phyloP scores from a whole-genome alignment of 2,797 vertebrate genomes.

The Pelobates cultripes region DNA sequence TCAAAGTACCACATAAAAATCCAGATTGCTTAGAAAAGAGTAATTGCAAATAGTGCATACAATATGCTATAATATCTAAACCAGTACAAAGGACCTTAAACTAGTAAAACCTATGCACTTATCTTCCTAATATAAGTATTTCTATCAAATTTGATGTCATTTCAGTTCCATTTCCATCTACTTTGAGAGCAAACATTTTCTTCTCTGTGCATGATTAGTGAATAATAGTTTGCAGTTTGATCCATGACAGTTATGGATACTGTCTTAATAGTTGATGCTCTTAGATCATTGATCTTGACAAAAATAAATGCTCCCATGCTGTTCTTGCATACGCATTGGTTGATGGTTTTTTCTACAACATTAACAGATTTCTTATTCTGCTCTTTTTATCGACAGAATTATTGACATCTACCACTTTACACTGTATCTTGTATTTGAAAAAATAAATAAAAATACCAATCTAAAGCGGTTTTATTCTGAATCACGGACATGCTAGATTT shows the following conservation, averaged over 20 bases:
- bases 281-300: slow-evolving; percentile 37
- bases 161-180: not conserved
- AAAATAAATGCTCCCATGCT: slow-evolving; percentile 30
- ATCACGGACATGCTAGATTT: slow-evolving; percentile 7
- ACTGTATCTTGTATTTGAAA: slow-evolving; percentile 17
- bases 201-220: not conserved
- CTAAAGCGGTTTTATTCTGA: not conserved
- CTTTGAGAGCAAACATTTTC: not conserved
- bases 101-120: not conserved
- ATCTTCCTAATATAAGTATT: not conserved
- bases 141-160: not conserved
- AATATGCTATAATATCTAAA: not conserved
- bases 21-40: not conserved
- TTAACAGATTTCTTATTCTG: slow-evolving; percentile 33
- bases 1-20: not conserved
- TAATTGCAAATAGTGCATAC: not conserved
- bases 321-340: slow-evolving; percentile 20
- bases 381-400: slow-evolving; percentile 34
- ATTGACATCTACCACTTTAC: slow-evolving; percentile 46
- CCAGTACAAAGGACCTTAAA: not conserved
- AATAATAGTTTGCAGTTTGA: slow-evolving; percentile 18
- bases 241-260: slow-evolving; percentile 26
- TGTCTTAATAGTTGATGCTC: slow-evolving; percentile 22
- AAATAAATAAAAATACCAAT: not conserved
- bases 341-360: slow-evolving; percentile 6